These are phyloP conservation scores for Kryptopterus vitreolus DNA, from an alignment of 2,797 vertebrate genomes.

Conservation along the genomic window DNA sequence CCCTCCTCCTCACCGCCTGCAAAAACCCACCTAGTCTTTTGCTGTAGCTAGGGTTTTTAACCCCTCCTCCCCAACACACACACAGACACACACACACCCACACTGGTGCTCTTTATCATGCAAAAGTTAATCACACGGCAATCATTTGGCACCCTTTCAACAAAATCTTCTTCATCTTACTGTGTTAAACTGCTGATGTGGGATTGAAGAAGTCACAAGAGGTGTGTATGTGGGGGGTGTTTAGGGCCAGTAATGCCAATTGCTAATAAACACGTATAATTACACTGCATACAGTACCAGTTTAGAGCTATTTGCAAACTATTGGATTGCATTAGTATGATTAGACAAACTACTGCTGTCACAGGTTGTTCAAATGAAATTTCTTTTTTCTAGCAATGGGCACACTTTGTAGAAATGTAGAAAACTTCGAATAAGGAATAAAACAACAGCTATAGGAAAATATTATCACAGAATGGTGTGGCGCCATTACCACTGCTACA, in stretches of 20 bases:
- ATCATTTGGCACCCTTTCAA: not conserved
- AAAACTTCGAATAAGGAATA: not conserved
- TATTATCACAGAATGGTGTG: not conserved
- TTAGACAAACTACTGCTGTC: not conserved
- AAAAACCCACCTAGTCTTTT: slow-evolving; percentile 63
- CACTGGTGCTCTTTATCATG: not conserved
- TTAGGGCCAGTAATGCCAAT: not conserved
- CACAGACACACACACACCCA: not conserved
- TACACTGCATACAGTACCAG: not conserved
- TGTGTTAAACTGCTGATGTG: not conserved
- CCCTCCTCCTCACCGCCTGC: slow-evolving; percentile 59
- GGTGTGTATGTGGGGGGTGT: too few species aligned
- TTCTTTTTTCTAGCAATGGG: not conserved
- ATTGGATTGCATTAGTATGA: not conserved
- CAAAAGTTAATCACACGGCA: not conserved
- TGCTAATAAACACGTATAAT: not conserved
- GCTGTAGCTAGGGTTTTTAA: slow-evolving; percentile 3
- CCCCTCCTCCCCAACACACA: not conserved
- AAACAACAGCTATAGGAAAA: not conserved
- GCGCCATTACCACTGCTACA: not conserved
- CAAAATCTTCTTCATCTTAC: not conserved
- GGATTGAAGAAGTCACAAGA: not conserved
- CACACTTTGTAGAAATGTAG: not conserved
- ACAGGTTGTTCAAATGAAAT: not conserved
- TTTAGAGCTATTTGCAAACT: not conserved